Conservation (phyloP, 2,888 invertebrate species). For the Cantharis rufa region DNA sequence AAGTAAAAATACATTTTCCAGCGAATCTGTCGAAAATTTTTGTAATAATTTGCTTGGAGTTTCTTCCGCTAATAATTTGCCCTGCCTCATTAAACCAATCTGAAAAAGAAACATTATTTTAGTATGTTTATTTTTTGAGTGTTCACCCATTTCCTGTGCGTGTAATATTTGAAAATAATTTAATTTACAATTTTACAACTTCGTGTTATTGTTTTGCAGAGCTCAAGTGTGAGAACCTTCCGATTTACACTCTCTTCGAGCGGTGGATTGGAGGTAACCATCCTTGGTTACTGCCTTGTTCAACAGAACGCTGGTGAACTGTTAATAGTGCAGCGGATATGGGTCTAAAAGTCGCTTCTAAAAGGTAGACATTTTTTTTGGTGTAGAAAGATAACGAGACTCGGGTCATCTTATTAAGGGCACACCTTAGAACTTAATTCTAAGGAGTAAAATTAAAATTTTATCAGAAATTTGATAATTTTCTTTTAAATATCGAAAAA, state of each 20-base stretch:
- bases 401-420: not conserved
- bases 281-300: not conserved
- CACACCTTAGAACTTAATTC: not conserved
- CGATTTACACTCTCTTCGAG: not conserved
- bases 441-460: no score
- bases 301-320: not conserved
- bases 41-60: constrained; percentile 74
- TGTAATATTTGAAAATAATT: not conserved
- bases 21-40: constrained; percentile 69
- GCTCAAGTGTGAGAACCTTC: not conserved
- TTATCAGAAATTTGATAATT: no score
- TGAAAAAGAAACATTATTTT: constrained; percentile 50
- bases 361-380: not conserved
- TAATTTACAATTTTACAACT: not conserved
- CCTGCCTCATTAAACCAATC: constrained; percentile 90
- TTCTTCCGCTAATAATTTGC: constrained; percentile 83
- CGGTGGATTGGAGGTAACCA: not conserved
- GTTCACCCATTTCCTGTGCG: not conserved
- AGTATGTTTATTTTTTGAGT: not conserved
- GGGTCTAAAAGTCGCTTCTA: not conserved
- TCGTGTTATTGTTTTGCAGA: not conserved
- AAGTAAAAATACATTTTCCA: constrained; percentile 88
- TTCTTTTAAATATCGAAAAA: no score
- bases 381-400: not conserved
- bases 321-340: not conserved